Percentiles rank a stretch among this genome's conserved stretches.
Conservation (phyloP, 2,888 invertebrate species). For the Aspidiotus rigidus region DNA sequence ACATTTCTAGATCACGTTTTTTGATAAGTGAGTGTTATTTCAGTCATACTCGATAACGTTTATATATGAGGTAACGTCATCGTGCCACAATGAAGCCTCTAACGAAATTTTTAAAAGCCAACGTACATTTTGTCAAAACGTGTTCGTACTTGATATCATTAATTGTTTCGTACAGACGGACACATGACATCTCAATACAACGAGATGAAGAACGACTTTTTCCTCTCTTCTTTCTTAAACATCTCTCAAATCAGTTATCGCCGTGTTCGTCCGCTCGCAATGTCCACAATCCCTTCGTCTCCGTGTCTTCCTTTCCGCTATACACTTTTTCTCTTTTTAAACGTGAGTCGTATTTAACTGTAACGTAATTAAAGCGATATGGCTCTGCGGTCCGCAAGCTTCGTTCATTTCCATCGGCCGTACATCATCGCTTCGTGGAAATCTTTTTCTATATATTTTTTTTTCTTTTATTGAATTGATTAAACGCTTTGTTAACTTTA, state of each 20-base stretch:
- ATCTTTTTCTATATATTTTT: background rate
- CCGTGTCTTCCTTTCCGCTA: background rate
- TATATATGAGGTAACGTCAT: background rate
- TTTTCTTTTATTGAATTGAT: slow-evolving; percentile 28
- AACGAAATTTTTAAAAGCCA: background rate
- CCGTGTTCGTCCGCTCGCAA: background rate
- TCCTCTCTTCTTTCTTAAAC: background rate
- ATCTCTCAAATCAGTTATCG: background rate
- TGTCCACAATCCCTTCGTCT: background rate
- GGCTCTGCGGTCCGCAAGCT: background rate
- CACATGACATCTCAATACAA: slow-evolving; percentile 1
- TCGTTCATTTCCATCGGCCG: background rate
- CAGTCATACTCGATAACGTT: background rate
- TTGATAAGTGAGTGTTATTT: background rate
- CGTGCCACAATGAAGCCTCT: background rate
- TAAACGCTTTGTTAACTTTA: slow-evolving; percentile 32
- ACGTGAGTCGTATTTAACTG: background rate
- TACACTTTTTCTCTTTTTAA: background rate
- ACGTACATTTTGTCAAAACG: background rate
- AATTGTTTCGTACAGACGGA: background rate
- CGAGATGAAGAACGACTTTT: slow-evolving; percentile 2
- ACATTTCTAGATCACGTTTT: background rate
- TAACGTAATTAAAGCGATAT: slow-evolving; percentile 4
- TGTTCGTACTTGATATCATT: background rate
- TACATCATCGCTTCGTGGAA: background rate